phyloP scores from a whole-genome alignment of 2,113 vertebrate genomes.

The Meriones unguiculatus region DNA sequence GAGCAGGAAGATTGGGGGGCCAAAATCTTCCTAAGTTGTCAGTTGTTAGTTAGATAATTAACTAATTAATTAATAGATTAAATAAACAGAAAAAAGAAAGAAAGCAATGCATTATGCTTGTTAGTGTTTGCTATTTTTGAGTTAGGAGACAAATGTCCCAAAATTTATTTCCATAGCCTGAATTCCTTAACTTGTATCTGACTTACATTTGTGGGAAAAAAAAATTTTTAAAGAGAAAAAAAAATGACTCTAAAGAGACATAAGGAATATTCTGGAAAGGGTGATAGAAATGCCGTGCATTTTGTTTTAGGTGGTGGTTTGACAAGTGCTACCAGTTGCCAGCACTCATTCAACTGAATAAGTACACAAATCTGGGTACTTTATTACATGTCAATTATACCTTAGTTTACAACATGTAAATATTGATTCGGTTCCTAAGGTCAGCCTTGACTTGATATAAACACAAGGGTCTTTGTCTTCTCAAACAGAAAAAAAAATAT shows the following conservation, averaged over 20 bases:
- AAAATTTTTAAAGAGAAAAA: not conserved
- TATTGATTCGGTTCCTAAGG: not conserved
- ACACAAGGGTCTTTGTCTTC: not conserved
- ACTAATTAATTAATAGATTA: not conserved
- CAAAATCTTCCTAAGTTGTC: not conserved
- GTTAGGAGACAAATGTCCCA: not conserved
- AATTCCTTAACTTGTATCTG: not conserved
- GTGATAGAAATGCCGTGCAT: not conserved
- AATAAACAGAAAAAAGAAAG: not conserved
- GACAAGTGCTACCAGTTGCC: no score
- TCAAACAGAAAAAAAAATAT: not conserved
- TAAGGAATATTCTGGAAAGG: not conserved
- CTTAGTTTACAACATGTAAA: not conserved
- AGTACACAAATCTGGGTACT: not conserved
- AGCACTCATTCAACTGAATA: not conserved
- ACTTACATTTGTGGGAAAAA: not conserved
- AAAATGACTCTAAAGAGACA: not conserved
- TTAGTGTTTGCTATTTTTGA: not conserved
- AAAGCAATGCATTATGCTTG: not conserved
- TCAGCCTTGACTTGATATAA: not conserved
- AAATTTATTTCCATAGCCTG: not conserved
- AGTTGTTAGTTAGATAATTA: not conserved
- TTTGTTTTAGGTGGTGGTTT: not conserved
- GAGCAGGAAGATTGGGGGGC: no score
- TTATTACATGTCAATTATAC: not conserved